Percentiles rank a stretch among this genome's conserved stretches.
Evolutionary conservation across 2,113 vertebrate species (phyloP).

Genomic region (Blennius ocellaris): DNA sequence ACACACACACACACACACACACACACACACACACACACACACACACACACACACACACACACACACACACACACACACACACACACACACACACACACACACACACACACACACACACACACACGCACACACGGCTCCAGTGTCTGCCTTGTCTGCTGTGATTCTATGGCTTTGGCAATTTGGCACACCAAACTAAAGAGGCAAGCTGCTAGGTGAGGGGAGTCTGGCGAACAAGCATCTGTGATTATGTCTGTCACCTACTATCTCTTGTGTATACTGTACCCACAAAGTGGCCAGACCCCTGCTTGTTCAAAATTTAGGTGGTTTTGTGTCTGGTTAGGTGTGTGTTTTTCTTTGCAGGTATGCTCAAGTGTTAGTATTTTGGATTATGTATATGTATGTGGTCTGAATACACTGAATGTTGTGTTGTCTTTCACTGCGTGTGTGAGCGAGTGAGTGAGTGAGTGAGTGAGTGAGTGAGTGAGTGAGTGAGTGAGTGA

Average conservation of each 20-base stretch:
- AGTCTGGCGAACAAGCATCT: constrained; percentile 75
- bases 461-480: no score
- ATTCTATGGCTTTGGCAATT: constrained; percentile 73
- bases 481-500: constrained; percentile 1
- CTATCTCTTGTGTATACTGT: constrained; percentile 56
- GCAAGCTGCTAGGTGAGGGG: constrained; percentile 78
- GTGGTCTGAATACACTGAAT: background rate
- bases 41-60: constrained; percentile 27
- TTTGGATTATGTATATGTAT: constrained; percentile 4
- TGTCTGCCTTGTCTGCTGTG: constrained; percentile 67
- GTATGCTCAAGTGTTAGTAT: background rate
- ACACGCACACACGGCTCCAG: constrained; percentile 38
- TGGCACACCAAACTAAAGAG: constrained; percentile 71
- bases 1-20: constrained; percentile 37
- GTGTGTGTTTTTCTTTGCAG: background rate
- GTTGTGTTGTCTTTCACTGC: constrained; percentile 16
- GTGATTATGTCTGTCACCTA: constrained; percentile 74
- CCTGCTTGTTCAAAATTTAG: constrained; percentile 42
- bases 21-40: constrained; percentile 18
- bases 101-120: constrained; percentile 25
- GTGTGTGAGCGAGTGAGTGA: constrained; percentile 24
- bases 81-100: constrained; percentile 24
- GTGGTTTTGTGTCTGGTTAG: constrained; percentile 13
- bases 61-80: constrained; percentile 34
- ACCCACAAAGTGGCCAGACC: constrained; percentile 31